A percentile compares a stretch with the other conserved stretches of the same genome.
Evolutionary conservation across 2,797 vertebrate genomes (phyloP).

Genomic region (Coregonus suidteri): DNA sequence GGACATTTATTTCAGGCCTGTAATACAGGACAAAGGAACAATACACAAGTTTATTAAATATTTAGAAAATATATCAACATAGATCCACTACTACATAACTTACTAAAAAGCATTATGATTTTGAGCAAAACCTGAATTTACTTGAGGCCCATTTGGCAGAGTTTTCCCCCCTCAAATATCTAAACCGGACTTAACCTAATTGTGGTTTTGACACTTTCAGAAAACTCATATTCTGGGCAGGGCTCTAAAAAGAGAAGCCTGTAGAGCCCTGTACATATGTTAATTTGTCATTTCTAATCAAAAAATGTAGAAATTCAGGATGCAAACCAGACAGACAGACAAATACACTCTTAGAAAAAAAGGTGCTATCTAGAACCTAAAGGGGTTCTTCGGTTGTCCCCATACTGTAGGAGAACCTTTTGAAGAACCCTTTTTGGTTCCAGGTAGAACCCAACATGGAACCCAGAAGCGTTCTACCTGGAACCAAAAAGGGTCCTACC

Average conservation of each 20-base stretch:
- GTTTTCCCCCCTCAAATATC: constrained; percentile 27
- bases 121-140: not conserved
- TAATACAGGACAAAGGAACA: not conserved
- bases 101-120: not conserved
- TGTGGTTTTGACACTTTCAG: constrained; percentile 69
- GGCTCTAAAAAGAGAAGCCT: constrained; percentile 46
- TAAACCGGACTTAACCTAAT: constrained; percentile 54
- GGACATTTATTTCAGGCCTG: not conserved
- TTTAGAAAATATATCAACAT: not conserved
- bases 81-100: not conserved
- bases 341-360: not conserved
- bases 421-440: too few relatives aligned
- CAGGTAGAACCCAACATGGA: too few relatives aligned
- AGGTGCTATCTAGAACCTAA: too few relatives aligned
- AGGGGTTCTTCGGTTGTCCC: too few relatives aligned
- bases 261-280: constrained; percentile 36
- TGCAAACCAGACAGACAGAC: constrained; percentile 5
- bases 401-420: too few relatives aligned
- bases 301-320: constrained; percentile 15
- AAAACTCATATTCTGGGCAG: constrained; percentile 42
- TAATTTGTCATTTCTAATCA: not conserved
- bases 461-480: too few relatives aligned
- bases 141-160: constrained; percentile 21
- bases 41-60: not conserved
- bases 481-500: too few relatives aligned